A percentile compares a stretch with the other conserved stretches of the same genome.
Conservation (phyloP, 2,888 invertebrate genomes). For the Orgyia antiqua region DNA sequence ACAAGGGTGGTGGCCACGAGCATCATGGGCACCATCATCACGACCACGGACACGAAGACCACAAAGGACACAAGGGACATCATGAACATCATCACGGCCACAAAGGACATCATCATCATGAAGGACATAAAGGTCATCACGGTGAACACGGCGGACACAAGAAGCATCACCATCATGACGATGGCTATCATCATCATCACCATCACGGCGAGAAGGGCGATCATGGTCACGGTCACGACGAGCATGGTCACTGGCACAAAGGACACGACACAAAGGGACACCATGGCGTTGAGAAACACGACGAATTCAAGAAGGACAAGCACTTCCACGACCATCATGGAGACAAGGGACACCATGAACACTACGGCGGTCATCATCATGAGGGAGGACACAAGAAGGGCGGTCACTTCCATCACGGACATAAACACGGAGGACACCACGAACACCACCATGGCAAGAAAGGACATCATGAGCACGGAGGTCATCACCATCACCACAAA, state of each 20-base stretch:
- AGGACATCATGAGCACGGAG: conserved; percentile 85
- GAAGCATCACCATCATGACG: conserved; percentile 80
- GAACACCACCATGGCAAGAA: conserved; percentile 87
- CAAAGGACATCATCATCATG: conserved; percentile 84
- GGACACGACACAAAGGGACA: conserved; percentile 90
- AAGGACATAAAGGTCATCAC: conserved; percentile 75
- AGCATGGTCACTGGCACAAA: conserved; percentile 84
- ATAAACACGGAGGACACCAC: conserved; percentile 85
- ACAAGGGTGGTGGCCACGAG: conserved; percentile 67
- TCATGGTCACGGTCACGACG: conserved; percentile 69
- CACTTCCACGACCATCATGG: conserved; percentile 90
- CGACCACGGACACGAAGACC: conserved; percentile 79
- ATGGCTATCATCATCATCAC: conserved; percentile 79
- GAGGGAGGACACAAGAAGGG: conserved; percentile 87
- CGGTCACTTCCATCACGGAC: conserved; percentile 86
- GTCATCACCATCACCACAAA: conserved; percentile 85
- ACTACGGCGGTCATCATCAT: conserved; percentile 86
- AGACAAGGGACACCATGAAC: conserved; percentile 85
- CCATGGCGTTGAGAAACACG: conserved; percentile 87
- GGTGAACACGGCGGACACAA: conserved; percentile 80
- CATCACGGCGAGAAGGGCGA: conserved; percentile 80
- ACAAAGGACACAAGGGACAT: conserved; percentile 82
- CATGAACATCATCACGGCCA: conserved; percentile 81
- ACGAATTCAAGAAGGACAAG: conserved; percentile 90
- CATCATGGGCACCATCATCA: conserved; percentile 79